phyloP scores from a whole-genome alignment of 2,888 invertebrate species.

The Folsomia manolachei region DNA sequence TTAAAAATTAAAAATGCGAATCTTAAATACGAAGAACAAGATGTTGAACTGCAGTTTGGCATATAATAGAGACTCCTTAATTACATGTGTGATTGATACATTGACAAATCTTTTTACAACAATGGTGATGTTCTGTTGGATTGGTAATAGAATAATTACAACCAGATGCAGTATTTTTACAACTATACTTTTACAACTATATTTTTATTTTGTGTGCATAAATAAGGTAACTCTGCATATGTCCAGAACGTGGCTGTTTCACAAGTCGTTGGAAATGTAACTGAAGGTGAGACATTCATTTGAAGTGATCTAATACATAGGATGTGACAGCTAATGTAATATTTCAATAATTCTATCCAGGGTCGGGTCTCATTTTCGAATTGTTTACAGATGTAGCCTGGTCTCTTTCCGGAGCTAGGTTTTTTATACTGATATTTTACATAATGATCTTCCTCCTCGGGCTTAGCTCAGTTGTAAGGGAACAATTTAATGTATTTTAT shows the following conservation, averaged over 20 bases:
- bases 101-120: background rate
- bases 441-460: conserved; percentile 14
- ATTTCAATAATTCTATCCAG: background rate
- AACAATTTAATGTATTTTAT: background rate
- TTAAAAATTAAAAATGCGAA: too few relatives aligned
- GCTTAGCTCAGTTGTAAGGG: conserved; percentile 16
- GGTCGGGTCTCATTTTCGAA: background rate
- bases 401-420: conserved; percentile 11
- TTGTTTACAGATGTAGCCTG: conserved; percentile 11
- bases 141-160: background rate
- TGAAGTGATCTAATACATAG: background rate
- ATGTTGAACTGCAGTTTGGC: too few relatives aligned
- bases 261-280: background rate
- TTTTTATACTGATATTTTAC: conserved; percentile 19
- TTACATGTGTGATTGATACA: background rate
- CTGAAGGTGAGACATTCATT: background rate
- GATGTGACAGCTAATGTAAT: background rate
- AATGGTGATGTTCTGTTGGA: background rate
- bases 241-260: background rate
- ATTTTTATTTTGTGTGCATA: background rate
- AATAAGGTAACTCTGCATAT: too few relatives aligned
- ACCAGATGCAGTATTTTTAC: too few relatives aligned
- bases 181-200: too few relatives aligned
- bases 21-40: too few relatives aligned
- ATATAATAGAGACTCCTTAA: background rate